phyloP scores from a whole-genome alignment of 2,797 vertebrate genomes.

The Sebastes trivittatus region DNA sequence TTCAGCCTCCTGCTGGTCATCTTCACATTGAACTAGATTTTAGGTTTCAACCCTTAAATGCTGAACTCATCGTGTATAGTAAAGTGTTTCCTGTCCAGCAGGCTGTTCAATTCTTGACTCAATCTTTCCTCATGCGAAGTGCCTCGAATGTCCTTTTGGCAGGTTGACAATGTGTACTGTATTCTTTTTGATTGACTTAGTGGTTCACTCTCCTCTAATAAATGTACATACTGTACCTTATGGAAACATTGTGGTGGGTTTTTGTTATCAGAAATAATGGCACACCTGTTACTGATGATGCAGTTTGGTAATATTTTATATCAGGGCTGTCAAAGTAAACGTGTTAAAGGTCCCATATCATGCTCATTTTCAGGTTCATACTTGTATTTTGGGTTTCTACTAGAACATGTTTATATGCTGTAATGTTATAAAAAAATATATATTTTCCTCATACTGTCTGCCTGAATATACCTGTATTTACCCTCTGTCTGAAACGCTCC shows the following conservation, averaged over 20 bases:
- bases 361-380: no score
- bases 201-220: constrained; percentile 73
- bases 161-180: constrained; percentile 80
- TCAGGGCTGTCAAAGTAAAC: no score
- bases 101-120: constrained; percentile 38
- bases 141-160: constrained; percentile 78
- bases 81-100: constrained; percentile 31
- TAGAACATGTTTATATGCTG: no score
- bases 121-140: constrained; percentile 78
- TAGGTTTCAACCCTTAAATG: background rate
- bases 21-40: background rate
- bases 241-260: background rate
- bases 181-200: constrained; percentile 49
- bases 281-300: background rate
- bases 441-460: no score
- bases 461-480: no score
- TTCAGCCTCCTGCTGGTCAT: background rate
- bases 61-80: constrained; percentile 19
- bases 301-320: no score
- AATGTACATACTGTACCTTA: constrained; percentile 73
- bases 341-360: no score
- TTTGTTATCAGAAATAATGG: background rate
- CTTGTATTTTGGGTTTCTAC: no score
- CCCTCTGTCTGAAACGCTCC: no score
- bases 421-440: no score